Base-by-base conservation (phyloP, 2,797 vertebrate genomes). In the Myotis daubentonii region DNA sequence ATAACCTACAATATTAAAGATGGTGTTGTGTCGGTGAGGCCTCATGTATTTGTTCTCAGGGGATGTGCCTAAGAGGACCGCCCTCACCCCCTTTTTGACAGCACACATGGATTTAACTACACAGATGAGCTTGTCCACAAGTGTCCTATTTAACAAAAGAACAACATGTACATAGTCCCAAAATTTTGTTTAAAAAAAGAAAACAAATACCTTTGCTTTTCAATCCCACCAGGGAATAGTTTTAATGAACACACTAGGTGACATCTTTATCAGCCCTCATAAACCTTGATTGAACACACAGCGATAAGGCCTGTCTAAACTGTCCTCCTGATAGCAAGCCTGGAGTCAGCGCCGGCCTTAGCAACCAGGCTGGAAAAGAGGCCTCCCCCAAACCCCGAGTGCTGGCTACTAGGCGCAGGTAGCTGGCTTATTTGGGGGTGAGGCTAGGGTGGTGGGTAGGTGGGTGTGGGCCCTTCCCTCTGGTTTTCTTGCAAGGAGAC, bases 281-380 rank as follows among this genome's bases (percentile, higher is more conserved):
- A 99, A 99, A 99, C 99, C 98, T 99, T 99, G 99, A 99, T 99
- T 99, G 99, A 99, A 98, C 98, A 99, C 99, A 99, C 99, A 99
- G 98, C 96, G 99, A 99, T 99, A 99, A 99, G 99, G 98, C 97
- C 98, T 99, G 99, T 99, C 99, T 99, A 99, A 99, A 99, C 99
- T 99, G 99, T 99, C 99, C 98, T 99, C 98, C 98, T 98, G 99
- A 99, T 99, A 99, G 99, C 99, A 98, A 97, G 60, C 95, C 97
- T 96, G 98, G 96, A 98, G 97, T 96, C 97, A 87, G 94, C 30
- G 1, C 5, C 10, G 82, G 94, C 96, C 98, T 94, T 97, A 98
- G 98, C 97, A 97, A 98, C 95, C 92, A 1, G 53, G 93, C 1
- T 1, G 91, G 7, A 60, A 94, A 94, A 93, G 82, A 97, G 96